phyloP scores from a whole-genome alignment of 2,797 vertebrate genomes.

The Cirrhinus molitorella region DNA sequence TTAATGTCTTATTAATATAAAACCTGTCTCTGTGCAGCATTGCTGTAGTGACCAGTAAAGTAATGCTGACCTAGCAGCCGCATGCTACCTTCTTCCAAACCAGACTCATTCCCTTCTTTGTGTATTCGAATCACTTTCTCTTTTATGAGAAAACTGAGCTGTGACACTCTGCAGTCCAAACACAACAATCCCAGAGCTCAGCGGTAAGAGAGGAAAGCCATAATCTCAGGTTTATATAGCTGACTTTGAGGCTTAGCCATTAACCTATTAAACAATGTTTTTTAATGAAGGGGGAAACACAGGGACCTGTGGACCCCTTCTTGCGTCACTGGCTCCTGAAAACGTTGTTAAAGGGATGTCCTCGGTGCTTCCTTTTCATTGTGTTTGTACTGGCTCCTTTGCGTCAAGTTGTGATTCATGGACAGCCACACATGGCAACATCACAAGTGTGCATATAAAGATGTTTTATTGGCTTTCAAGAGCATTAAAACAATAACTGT shows the following conservation, averaged over 20 bases:
- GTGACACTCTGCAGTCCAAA: conserved; percentile 39
- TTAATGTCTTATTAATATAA: conserved; percentile 5
- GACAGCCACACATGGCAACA: conserved; percentile 16
- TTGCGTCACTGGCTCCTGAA: conserved; percentile 37
- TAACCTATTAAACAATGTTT: conserved; percentile 12
- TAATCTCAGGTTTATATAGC: conserved; percentile 46
- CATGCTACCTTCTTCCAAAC: conserved; percentile 3
- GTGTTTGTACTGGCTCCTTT: conserved; percentile 36
- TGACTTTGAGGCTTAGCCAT: conserved; percentile 23
- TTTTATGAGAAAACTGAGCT: conserved; percentile 33
- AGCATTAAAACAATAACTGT: conserved; percentile 22
- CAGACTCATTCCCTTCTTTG: background rate
- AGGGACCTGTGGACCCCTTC: background rate
- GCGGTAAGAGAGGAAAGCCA: conserved; percentile 14
- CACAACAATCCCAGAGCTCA: conserved; percentile 18
- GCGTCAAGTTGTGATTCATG: conserved; percentile 40
- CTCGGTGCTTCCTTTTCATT: conserved; percentile 16
- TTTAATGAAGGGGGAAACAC: conserved; percentile 7
- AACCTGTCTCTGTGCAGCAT: background rate
- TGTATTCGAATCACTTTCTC: background rate
- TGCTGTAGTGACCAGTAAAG: background rate
- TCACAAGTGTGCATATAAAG: conserved; percentile 27
- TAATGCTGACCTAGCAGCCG: conserved; percentile 17
- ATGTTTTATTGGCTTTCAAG: conserved; percentile 22
- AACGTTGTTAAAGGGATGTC: background rate